A percentile compares a stretch with the other conserved stretches of the same genome.
phyloP scores from a whole-genome alignment of 2,888 invertebrate species.

The Caenorhabditis panamensis region DNA sequence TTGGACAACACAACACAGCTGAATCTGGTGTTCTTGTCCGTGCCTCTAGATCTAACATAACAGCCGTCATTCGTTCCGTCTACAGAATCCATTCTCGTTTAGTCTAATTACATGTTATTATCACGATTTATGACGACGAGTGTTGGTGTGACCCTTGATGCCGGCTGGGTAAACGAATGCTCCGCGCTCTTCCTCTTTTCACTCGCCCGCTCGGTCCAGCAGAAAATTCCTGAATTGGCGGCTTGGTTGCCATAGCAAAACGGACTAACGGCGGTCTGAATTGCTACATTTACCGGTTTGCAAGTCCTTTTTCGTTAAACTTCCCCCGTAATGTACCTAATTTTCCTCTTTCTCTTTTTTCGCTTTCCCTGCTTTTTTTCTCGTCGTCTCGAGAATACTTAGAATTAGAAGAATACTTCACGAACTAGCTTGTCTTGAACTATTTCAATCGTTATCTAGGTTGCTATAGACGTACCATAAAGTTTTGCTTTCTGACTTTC shows the following conservation, averaged over 20 bases:
- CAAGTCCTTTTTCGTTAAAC: not conserved
- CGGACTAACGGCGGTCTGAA: not conserved
- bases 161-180: not conserved
- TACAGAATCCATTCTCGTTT: not conserved
- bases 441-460: no score
- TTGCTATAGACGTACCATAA: not conserved
- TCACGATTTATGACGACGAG: not conserved
- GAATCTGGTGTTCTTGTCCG: not conserved
- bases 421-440: not conserved
- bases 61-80: no score
- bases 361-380: not conserved
- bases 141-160: not conserved
- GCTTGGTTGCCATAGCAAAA: slow-evolving; percentile 19
- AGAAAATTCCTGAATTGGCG: not conserved
- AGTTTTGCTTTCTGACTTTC: no score
- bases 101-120: slow-evolving; percentile 3
- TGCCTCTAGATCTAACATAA: no score
- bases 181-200: not conserved
- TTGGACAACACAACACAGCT: no score
- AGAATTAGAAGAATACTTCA: slow-evolving; percentile 12
- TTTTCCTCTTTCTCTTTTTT: no score
- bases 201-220: not conserved
- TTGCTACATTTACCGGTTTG: not conserved
- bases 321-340: slow-evolving; percentile 23
- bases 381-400: no score